Evolutionary conservation across 2,113 vertebrate genomes (phyloP).

Genomic region (Dendrocopos noguchii): DNA sequence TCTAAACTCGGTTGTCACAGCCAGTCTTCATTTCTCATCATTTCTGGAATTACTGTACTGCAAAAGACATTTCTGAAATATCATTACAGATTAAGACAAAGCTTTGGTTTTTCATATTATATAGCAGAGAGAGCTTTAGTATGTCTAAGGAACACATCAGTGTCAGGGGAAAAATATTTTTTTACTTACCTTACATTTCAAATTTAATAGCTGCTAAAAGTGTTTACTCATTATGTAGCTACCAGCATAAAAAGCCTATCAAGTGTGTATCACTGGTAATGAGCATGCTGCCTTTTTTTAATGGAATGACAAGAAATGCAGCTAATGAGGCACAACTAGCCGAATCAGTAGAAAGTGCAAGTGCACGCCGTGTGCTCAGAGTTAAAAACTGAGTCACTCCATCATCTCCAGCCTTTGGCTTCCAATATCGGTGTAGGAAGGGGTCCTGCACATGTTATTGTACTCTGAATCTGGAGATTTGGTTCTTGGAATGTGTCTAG

Average conservation of each 20-base stretch:
- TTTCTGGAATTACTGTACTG: slow-evolving; percentile 45
- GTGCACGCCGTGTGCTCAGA: not conserved
- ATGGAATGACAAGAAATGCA: slow-evolving; percentile 5
- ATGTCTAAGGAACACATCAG: slow-evolving; percentile 23
- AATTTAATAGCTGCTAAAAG: slow-evolving; percentile 52
- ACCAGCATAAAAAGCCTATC: slow-evolving; percentile 17
- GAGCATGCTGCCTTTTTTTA: not conserved
- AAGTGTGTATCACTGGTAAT: slow-evolving; percentile 1
- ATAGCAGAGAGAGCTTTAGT: slow-evolving; percentile 27
- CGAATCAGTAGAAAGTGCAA: not conserved
- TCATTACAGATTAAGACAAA: slow-evolving; percentile 46
- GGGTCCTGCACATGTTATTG: not conserved
- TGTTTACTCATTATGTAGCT: slow-evolving; percentile 37
- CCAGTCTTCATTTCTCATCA: slow-evolving; percentile 51
- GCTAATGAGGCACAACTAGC: slow-evolving; percentile 35
- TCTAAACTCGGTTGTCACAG: slow-evolving; percentile 18
- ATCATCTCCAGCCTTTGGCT: not conserved
- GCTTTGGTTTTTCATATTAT: slow-evolving; percentile 29
- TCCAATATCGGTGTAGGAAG: not conserved
- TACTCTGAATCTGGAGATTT: not conserved
- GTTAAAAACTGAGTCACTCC: not conserved
- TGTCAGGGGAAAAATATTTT: not conserved
- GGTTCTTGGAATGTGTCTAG: not conserved
- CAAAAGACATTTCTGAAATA: slow-evolving; percentile 54
- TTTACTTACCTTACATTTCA: slow-evolving; percentile 53